Evolutionary conservation across 2,888 invertebrate species (phyloP).

Genomic region (Zygaena filipendulae): DNA sequence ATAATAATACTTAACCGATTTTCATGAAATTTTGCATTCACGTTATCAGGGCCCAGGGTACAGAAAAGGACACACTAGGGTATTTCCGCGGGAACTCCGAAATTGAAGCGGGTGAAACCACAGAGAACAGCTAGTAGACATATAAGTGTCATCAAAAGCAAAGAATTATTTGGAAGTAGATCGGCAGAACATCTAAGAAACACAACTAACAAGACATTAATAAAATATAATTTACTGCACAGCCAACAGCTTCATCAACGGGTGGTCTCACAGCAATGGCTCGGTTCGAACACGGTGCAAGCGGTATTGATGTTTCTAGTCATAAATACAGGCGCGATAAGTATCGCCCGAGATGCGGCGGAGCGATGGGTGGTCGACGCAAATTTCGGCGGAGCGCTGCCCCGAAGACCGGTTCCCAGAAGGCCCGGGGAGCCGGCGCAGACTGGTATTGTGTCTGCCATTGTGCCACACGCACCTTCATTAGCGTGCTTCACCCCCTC

Average conservation of each 20-base stretch:
- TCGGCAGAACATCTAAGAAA: too few species aligned
- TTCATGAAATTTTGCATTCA: too few species aligned
- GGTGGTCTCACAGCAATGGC: constrained; percentile 38
- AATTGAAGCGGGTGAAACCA: too few species aligned
- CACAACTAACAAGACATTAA: too few species aligned
- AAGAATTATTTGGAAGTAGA: too few species aligned
- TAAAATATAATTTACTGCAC: constrained; percentile 25
- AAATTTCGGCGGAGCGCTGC: constrained; percentile 60
- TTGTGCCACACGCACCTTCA: constrained; percentile 51
- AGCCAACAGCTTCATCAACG: constrained; percentile 31
- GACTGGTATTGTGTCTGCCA: constrained; percentile 58
- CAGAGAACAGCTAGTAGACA: too few species aligned
- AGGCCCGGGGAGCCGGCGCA: constrained; percentile 35
- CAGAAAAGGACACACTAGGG: too few species aligned
- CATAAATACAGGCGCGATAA: constrained; percentile 60
- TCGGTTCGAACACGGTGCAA: constrained; percentile 27
- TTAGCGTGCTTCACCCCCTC: too few species aligned
- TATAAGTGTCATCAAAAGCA: too few species aligned
- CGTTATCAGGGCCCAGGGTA: too few species aligned
- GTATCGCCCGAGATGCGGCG: constrained; percentile 38
- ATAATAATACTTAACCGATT: too few species aligned
- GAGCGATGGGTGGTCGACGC: constrained; percentile 62
- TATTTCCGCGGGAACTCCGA: too few species aligned
- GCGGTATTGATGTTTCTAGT: constrained; percentile 49
- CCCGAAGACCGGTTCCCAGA: constrained; percentile 57